phyloP scores from a whole-genome alignment of 2,888 invertebrate genomes.

The Bombyx huttoni region DNA sequence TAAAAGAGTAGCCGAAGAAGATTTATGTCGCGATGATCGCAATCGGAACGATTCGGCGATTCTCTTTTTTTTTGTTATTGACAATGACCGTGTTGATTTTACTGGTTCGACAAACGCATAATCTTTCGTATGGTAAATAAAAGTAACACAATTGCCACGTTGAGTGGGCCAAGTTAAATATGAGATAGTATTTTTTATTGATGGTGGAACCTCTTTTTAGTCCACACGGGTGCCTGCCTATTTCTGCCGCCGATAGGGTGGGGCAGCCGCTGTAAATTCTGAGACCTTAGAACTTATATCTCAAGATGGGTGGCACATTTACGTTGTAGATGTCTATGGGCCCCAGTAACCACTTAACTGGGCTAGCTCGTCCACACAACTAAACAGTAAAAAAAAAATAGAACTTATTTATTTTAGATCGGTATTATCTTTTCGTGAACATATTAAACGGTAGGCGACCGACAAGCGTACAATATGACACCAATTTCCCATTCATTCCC shows the following conservation, averaged over 20 bases:
- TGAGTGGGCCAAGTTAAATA: not conserved
- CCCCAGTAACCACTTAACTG: too few species aligned
- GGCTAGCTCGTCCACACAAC: too few species aligned
- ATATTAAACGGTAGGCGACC: not conserved
- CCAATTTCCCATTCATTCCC: conserved; percentile 60
- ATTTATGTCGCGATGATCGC: conserved; percentile 69
- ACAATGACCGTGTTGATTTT: conserved; percentile 5
- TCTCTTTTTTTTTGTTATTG: conserved; percentile 47
- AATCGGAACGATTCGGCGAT: conserved; percentile 60
- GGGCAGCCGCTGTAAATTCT: too few species aligned
- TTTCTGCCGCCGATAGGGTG: too few species aligned
- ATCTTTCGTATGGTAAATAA: not conserved
- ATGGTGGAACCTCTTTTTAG: too few species aligned
- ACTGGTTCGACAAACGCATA: conserved; percentile 9
- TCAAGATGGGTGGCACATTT: too few species aligned
- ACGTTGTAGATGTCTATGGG: too few species aligned
- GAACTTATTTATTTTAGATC: too few species aligned
- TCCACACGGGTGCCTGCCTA: too few species aligned
- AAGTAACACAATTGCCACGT: not conserved
- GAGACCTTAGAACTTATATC: too few species aligned
- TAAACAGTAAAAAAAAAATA: too few species aligned
- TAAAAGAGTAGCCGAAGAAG: conserved; percentile 70
- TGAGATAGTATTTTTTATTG: too few species aligned
- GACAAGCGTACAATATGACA: conserved; percentile 40
- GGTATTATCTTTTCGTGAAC: conserved; percentile 6